These are phyloP conservation scores for Hyppa rectilinea DNA, from an alignment of 2,888 invertebrate genomes.

Conservation along the genomic window DNA sequence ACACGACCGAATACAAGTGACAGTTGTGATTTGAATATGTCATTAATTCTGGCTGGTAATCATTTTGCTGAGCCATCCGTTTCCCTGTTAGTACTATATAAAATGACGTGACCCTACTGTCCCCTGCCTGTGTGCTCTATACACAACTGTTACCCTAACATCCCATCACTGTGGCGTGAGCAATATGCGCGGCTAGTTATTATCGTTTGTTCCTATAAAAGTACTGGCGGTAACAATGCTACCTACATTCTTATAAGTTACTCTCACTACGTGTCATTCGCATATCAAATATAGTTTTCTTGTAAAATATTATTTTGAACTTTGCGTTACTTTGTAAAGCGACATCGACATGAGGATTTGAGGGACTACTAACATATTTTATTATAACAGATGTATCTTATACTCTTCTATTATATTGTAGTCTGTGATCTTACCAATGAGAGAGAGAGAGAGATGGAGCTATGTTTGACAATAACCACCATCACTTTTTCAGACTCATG, in stretches of 20 bases:
- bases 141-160: background rate
- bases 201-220: background rate
- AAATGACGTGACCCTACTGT: background rate
- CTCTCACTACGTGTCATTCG: slow-evolving; percentile 62
- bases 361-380: background rate
- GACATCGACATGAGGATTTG: background rate
- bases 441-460: background rate
- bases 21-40: background rate
- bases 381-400: background rate
- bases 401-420: too few relatives aligned
- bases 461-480: too few relatives aligned
- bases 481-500: background rate
- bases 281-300: slow-evolving; percentile 53
- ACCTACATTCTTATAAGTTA: slow-evolving; percentile 42
- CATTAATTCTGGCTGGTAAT: background rate
- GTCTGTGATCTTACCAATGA: background rate
- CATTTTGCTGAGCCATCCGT: background rate
- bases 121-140: background rate
- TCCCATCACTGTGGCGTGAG: background rate
- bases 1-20: background rate
- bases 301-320: slow-evolving; percentile 51
- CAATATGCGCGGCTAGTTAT: too few relatives aligned
- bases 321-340: slow-evolving; percentile 20
- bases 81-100: background rate
- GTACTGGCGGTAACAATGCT: slow-evolving; percentile 1